A percentile compares a stretch with the other conserved stretches of the same genome.
These are phyloP conservation scores for Carapus acus DNA, from an alignment of 2,797 vertebrate species.

Conservation along the genomic window DNA sequence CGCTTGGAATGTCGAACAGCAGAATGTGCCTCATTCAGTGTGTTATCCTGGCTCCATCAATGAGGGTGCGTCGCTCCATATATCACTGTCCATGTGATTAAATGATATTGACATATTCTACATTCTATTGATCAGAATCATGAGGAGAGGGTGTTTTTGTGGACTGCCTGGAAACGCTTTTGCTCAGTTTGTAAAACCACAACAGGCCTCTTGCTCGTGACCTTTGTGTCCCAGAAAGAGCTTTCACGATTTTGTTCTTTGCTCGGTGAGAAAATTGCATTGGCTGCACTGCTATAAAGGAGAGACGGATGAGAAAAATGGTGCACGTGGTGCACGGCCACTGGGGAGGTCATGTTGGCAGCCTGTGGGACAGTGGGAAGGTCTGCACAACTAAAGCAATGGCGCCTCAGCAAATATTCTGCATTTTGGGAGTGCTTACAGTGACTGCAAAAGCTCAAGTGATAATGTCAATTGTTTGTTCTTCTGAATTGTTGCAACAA, in stretches of 20 bases:
- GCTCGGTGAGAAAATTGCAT: constrained; percentile 3
- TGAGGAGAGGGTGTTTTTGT: background rate
- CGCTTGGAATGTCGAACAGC: constrained; percentile 36
- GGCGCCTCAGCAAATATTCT: background rate
- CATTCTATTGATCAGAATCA: background rate
- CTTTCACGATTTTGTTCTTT: constrained; percentile 11
- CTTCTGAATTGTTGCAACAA: background rate
- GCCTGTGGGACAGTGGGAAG: background rate
- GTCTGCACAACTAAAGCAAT: background rate
- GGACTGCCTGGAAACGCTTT: background rate
- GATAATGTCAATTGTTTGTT: background rate
- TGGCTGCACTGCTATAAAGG: constrained; percentile 17
- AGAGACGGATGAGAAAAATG: constrained; percentile 17
- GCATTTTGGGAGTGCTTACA: background rate
- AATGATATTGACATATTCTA: no score
- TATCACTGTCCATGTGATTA: background rate
- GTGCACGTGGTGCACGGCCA: constrained; percentile 4
- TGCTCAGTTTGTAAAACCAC: constrained; percentile 1
- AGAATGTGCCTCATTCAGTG: constrained; percentile 40
- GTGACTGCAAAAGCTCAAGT: background rate
- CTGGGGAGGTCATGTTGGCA: constrained; percentile 12
- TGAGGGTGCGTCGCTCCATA: background rate
- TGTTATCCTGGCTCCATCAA: constrained; percentile 50
- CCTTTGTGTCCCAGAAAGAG: background rate
- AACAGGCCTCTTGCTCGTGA: background rate